phyloP scores from a whole-genome alignment of 2,113 vertebrate genomes.

The Erinaceus europaeus region DNA sequence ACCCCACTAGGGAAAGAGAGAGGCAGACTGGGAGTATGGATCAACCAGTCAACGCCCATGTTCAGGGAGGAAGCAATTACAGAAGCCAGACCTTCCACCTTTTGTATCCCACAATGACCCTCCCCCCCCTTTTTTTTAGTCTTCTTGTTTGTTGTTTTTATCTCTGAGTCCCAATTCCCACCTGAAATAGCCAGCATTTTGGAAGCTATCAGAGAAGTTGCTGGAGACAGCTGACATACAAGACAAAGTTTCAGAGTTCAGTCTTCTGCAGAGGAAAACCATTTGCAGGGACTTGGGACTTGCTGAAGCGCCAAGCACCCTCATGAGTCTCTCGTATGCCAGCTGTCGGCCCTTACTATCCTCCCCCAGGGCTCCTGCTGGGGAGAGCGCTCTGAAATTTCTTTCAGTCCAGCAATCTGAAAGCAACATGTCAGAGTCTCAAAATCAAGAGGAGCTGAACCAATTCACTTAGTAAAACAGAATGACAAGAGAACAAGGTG shows the following conservation, averaged over 20 bases:
- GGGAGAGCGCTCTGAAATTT: background rate
- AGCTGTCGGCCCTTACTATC: slow-evolving; percentile 51
- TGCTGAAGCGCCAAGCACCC: background rate
- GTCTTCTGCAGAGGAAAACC: background rate
- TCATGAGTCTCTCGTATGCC: background rate
- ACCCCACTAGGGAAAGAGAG: too few relatives aligned
- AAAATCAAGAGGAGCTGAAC: background rate
- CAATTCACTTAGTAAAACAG: background rate
- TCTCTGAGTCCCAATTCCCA: background rate
- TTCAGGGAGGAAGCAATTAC: too few relatives aligned
- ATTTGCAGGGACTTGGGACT: background rate
- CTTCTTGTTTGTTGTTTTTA: background rate
- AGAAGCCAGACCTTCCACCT: too few relatives aligned
- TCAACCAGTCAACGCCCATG: too few relatives aligned
- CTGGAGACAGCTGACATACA: background rate
- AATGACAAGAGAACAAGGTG: background rate
- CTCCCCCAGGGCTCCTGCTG: background rate
- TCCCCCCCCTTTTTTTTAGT: too few relatives aligned
- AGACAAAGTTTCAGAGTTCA: background rate
- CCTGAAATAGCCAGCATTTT: background rate
- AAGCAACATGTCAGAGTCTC: background rate
- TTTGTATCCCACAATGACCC: too few relatives aligned
- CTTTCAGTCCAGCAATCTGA: background rate
- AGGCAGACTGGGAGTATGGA: too few relatives aligned
- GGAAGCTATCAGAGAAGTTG: background rate